Evolutionary conservation across 2,888 invertebrate genomes (phyloP).

Genomic region (Brachylomia viminalis): DNA sequence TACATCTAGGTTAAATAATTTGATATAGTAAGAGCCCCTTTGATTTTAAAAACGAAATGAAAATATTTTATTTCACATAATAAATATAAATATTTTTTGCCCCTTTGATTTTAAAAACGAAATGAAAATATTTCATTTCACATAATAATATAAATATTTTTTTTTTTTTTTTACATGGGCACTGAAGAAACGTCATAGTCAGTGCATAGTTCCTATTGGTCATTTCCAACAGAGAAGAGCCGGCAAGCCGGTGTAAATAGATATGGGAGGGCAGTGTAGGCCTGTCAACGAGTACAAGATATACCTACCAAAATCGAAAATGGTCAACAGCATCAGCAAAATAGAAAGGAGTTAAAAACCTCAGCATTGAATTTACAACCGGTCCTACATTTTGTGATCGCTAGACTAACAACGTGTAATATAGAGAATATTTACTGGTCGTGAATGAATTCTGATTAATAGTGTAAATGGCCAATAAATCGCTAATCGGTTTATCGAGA

Average conservation of each 20-base stretch:
- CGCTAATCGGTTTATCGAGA: constrained; percentile 47
- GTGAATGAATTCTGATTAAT: constrained; percentile 44
- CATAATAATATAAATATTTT: too few species aligned
- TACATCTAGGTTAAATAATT: not conserved
- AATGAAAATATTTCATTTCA: not conserved
- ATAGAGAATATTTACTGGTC: constrained; percentile 22
- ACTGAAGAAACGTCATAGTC: not conserved
- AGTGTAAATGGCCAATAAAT: constrained; percentile 54
- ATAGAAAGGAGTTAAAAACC: not conserved
- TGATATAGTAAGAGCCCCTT: not conserved
- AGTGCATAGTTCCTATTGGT: not conserved
- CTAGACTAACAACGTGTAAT: not conserved
- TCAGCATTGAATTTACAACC: not conserved
- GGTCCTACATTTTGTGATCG: not conserved
- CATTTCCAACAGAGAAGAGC: not conserved
- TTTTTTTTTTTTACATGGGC: too few species aligned
- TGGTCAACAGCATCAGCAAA: not conserved
- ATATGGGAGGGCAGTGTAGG: not conserved
- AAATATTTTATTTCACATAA: not conserved
- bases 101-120: too few species aligned
- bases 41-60: not conserved
- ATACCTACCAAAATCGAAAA: not conserved
- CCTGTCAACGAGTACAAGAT: not conserved
- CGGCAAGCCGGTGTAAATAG: not conserved
- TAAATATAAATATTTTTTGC: too few species aligned